Conservation (phyloP, 2,888 invertebrate genomes). For the Tryphoninae sp. region DNA sequence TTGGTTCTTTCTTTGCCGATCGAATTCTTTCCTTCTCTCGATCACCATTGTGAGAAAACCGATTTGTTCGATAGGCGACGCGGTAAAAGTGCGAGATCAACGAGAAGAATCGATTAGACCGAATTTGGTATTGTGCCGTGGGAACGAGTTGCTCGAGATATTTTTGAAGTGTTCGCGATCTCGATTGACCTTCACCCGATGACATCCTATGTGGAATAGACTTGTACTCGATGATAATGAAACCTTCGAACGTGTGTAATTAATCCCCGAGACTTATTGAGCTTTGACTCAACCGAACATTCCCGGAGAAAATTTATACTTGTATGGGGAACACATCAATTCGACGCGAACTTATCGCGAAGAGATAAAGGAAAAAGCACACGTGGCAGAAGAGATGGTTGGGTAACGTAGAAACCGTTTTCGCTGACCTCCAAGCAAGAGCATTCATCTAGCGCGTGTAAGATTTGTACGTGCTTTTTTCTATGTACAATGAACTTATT, state of each 20-base stretch:
- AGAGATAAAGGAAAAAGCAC: background rate
- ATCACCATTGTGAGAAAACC: background rate
- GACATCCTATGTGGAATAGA: conserved; percentile 14
- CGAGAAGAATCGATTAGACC: conserved; percentile 1
- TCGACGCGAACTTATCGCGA: background rate
- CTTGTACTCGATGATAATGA: conserved; percentile 6
- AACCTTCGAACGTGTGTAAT: background rate
- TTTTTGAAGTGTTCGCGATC: conserved; percentile 16
- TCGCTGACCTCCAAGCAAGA: conserved; percentile 10
- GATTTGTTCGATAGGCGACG: background rate
- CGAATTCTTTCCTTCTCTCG: no score
- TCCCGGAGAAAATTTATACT: background rate
- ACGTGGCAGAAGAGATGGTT: conserved; percentile 6
- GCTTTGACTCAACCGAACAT: conserved; percentile 16
- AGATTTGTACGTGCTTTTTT: conserved; percentile 34
- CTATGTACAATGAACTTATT: conserved; percentile 3
- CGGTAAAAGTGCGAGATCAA: background rate
- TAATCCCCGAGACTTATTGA: conserved; percentile 25
- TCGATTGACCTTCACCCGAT: conserved; percentile 33
- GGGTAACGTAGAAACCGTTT: background rate
- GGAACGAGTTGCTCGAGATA: conserved; percentile 36
- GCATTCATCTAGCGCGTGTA: conserved; percentile 15
- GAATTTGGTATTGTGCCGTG: conserved; percentile 37
- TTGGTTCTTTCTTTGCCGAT: no score
- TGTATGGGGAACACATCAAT: background rate